Conservation (phyloP, 2,888 invertebrate genomes). For the Notodonta dromedarius region DNA sequence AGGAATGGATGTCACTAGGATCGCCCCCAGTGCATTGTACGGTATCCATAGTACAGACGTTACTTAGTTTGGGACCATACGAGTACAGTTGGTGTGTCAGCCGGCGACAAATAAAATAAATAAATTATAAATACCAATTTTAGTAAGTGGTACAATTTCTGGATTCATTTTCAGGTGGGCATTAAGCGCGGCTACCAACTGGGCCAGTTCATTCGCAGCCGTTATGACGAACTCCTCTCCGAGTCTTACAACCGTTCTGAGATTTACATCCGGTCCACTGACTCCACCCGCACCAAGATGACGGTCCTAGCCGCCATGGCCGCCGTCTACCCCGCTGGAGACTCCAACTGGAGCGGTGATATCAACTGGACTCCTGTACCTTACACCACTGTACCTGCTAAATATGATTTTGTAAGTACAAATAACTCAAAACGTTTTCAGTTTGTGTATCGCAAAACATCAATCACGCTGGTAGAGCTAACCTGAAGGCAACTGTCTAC, state of each 20-base stretch:
- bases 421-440: too few relatives aligned
- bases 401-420: conserved; percentile 49
- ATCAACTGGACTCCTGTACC: conserved; percentile 52
- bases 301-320: conserved; percentile 53
- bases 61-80: too few relatives aligned
- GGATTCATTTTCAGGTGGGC: conserved; percentile 30
- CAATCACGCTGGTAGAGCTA: too few relatives aligned
- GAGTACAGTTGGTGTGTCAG: too few relatives aligned
- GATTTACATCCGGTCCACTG: conserved; percentile 59
- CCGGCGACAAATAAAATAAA: too few relatives aligned
- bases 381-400: conserved; percentile 46
- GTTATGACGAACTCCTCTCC: conserved; percentile 50
- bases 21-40: too few relatives aligned
- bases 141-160: too few relatives aligned
- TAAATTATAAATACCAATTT: too few relatives aligned
- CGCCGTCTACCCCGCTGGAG: conserved; percentile 44
- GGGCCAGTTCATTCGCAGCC: conserved; percentile 43
- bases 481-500: too few relatives aligned
- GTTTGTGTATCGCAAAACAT: too few relatives aligned
- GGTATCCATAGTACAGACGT: too few relatives aligned
- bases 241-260: conserved; percentile 52
- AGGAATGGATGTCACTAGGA: too few relatives aligned
- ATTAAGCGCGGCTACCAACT: conserved; percentile 42
- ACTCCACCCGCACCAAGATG: conserved; percentile 59
- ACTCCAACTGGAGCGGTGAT: conserved; percentile 43